A percentile compares a stretch with the other conserved stretches of the same genome.
These are phyloP conservation scores for Stratiomys singularior DNA, from an alignment of 2,888 invertebrate species.

Conservation along the genomic window DNA sequence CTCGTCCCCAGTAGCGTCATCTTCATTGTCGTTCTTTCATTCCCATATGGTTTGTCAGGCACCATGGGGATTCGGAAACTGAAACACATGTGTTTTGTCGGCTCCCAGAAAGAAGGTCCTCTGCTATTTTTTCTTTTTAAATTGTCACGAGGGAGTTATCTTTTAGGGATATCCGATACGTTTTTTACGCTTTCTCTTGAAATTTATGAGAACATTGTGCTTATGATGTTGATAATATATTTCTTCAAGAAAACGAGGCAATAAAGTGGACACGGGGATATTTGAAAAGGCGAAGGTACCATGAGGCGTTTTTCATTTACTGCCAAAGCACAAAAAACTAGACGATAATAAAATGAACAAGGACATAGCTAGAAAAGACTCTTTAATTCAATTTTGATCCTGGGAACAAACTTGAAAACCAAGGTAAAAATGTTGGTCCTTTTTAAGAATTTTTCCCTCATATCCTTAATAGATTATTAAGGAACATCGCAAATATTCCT, in stretches of 20 bases:
- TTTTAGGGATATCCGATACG: slow-evolving; percentile 20
- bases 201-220: slow-evolving; percentile 25
- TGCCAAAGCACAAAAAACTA: too few species aligned
- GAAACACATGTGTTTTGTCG: slow-evolving; percentile 33
- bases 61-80: slow-evolving; percentile 3
- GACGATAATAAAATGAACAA: too few species aligned
- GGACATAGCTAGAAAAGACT: too few species aligned
- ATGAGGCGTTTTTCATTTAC: too few species aligned
- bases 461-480: too few species aligned
- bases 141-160: slow-evolving; percentile 32
- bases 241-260: background rate
- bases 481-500: too few species aligned
- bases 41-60: too few species aligned
- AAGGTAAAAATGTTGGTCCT: too few species aligned
- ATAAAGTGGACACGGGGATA: background rate
- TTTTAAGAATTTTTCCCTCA: too few species aligned
- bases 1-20: background rate
- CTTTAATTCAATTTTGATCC: too few species aligned
- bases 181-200: slow-evolving; percentile 1
- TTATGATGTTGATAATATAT: slow-evolving; percentile 26
- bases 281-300: background rate
- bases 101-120: slow-evolving; percentile 11
- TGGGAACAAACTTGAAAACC: too few species aligned
- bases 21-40: background rate
- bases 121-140: too few species aligned